These are phyloP conservation scores for Rhagophthalmus giganteus DNA, from an alignment of 2,888 invertebrate genomes.

Conservation along the genomic window DNA sequence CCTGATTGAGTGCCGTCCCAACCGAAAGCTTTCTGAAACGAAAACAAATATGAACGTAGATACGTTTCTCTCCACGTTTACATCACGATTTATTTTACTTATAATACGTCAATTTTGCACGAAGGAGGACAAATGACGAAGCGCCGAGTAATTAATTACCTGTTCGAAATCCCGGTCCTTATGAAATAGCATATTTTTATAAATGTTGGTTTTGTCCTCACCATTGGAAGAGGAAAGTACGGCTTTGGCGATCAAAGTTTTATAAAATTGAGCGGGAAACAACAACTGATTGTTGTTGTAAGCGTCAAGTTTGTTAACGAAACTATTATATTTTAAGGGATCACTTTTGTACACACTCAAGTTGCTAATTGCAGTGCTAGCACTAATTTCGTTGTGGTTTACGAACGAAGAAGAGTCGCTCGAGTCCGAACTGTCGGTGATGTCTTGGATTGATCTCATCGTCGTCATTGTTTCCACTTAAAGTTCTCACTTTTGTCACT, in stretches of 20 bases:
- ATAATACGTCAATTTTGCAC: too few species aligned
- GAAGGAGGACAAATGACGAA: too few species aligned
- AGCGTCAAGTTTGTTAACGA: slow-evolving; percentile 54
- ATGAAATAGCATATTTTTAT: slow-evolving; percentile 54
- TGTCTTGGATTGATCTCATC: slow-evolving; percentile 43
- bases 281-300: slow-evolving; percentile 58
- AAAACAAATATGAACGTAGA: not conserved
- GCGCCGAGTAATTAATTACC: slow-evolving; percentile 45
- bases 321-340: slow-evolving; percentile 51
- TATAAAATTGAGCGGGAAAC: slow-evolving; percentile 77
- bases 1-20: slow-evolving; percentile 57
- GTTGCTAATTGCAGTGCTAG: slow-evolving; percentile 12
- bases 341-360: slow-evolving; percentile 37
- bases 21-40: slow-evolving; percentile 64
- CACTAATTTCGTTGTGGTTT: slow-evolving; percentile 42
- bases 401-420: slow-evolving; percentile 48
- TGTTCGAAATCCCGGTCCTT: slow-evolving; percentile 55
- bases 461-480: too few species aligned
- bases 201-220: slow-evolving; percentile 53
- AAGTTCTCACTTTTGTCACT: too few species aligned
- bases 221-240: slow-evolving; percentile 59
- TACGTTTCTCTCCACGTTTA: not conserved
- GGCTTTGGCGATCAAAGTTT: slow-evolving; percentile 76
- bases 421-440: slow-evolving; percentile 52
- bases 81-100: too few species aligned